These are phyloP conservation scores for Threskiornis aethiopicus DNA, from an alignment of 2,797 vertebrate species.

Conservation along the genomic window DNA sequence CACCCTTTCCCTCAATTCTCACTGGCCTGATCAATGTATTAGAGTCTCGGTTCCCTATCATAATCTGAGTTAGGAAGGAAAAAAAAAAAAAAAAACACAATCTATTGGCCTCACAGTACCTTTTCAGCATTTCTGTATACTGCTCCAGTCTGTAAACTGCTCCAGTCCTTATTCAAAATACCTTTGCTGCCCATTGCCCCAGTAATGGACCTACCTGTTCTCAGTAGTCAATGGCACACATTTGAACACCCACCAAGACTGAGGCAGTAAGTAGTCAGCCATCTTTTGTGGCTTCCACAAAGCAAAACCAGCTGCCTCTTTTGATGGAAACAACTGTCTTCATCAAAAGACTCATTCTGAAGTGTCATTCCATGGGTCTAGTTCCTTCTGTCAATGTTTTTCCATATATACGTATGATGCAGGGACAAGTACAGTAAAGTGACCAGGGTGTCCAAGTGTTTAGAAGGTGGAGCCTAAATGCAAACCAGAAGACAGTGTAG, in stretches of 20 bases:
- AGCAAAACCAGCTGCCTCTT: neutral
- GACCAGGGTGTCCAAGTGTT: neutral
- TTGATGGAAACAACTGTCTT: neutral
- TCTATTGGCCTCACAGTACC: neutral
- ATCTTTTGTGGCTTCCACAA: neutral
- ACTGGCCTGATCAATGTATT: neutral
- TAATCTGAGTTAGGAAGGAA: neutral
- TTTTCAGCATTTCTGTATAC: neutral
- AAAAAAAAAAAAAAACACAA: neutral
- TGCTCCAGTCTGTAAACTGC: neutral
- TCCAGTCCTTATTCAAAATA: neutral
- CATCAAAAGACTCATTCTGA: neutral
- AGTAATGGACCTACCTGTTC: neutral
- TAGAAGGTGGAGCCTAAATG: neutral
- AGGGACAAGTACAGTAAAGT: neutral
- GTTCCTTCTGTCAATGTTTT: neutral
- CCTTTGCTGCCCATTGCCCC: neutral
- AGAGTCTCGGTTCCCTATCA: neutral
- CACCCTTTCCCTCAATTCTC: neutral
- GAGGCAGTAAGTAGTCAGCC: rapidly evolving
- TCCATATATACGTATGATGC: neutral
- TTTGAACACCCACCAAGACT: neutral
- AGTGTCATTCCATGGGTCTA: neutral
- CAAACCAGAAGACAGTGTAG: neutral
- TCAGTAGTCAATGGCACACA: neutral